phyloP scores from a whole-genome alignment of 92 coral and sea anemone genomes.

The Umimayanthus chanpuru region DNA sequence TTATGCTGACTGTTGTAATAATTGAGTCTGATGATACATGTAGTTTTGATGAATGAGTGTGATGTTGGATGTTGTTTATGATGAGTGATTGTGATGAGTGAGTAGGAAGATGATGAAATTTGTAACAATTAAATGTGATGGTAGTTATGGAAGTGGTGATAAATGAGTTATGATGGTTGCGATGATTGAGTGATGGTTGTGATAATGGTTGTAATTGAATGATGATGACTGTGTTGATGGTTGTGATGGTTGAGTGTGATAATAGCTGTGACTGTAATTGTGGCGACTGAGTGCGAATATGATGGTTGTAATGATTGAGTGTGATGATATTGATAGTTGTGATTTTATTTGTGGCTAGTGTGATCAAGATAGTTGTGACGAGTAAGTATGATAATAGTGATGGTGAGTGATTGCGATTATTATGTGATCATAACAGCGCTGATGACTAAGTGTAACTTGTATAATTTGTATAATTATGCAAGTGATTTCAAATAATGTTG shows the following conservation, averaged over 20 bases:
- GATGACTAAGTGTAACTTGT: too few relatives aligned
- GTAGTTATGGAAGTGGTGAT: too few relatives aligned
- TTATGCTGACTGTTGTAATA: background rate
- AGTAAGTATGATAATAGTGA: conserved; percentile 1
- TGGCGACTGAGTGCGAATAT: background rate
- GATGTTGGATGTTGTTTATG: too few relatives aligned
- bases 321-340: background rate
- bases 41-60: background rate
- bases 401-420: background rate
- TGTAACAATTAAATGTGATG: too few relatives aligned
- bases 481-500: background rate
- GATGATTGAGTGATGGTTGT: too few relatives aligned
- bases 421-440: too few relatives aligned
- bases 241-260: background rate
- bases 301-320: background rate
- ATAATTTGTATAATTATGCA: too few relatives aligned
- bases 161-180: too few relatives aligned
- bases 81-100: too few relatives aligned
- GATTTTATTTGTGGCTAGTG: background rate
- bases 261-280: background rate
- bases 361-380: background rate
- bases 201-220: too few relatives aligned
- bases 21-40: background rate
- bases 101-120: too few relatives aligned
- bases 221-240: background rate